Evolutionary conservation across 1,140 invertebrate genomes (phyloP), one percentile per base, ranked within the genome.

Genomic region (Popillia japonica): DNA sequence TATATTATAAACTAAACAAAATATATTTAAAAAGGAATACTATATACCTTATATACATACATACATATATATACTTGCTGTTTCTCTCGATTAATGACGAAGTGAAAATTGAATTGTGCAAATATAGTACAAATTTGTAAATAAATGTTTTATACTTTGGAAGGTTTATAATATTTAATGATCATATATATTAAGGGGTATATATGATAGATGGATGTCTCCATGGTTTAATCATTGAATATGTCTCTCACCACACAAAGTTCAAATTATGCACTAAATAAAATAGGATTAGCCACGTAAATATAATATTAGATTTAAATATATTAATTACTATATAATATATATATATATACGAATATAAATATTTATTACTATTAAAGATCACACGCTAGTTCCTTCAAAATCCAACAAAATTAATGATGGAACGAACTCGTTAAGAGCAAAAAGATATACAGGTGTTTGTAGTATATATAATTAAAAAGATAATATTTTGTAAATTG

Each of bases 191-290:
- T 68, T 68, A 68, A 68, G 27, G n/a, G 61, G 27, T 27, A 14
- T 3, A 7, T 55, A 17, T 48, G n/a, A 48, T 10, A 48, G n/a
- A 17, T 68, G 22, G 61, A 68, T 68, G 61, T 68, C 61, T 68
- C 61, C 61, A 68, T 68, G 61, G 61, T 68, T 68, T 68, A 68
- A 68, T 68, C 61, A 68, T 68, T 68, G 27, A 68, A 68, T 68
- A 68, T 68, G 61, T 68, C 61, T 68, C 61, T 68, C 61, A 68
- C 61, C 61, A 68, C 61, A 68, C 61, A 68, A 68, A 68, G 61
- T 68, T 68, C 61, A 68, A 68, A 68, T 68, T 68, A 68, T 27
- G 61, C 61, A 68, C 61, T 68, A 68, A 68, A 68, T n/a, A 68
- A 27, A 7, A 22, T 68, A 68, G 61, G 61, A 23, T 68, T 68